These are phyloP conservation scores for Probosciger aterrimus DNA, from an alignment of 2,113 vertebrate genomes.

Conservation along the genomic window DNA sequence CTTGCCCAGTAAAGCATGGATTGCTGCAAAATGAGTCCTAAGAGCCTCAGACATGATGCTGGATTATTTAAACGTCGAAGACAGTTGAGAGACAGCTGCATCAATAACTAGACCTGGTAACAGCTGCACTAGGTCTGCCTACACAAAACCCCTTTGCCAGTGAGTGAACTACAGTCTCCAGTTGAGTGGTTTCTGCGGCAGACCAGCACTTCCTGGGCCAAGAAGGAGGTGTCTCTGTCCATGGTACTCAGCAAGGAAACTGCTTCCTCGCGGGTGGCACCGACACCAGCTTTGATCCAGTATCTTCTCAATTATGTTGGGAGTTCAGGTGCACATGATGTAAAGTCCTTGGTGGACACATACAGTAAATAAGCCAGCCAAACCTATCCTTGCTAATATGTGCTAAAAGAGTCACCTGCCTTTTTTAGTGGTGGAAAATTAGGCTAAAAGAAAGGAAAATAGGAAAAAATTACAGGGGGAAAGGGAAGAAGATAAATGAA, in stretches of 20 bases:
- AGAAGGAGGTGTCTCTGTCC: not conserved
- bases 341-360: not conserved
- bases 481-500: not conserved
- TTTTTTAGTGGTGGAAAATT: not conserved
- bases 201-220: too few species aligned
- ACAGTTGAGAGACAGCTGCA: not conserved
- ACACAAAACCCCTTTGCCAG: not conserved
- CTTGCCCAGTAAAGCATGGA: not conserved
- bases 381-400: not conserved
- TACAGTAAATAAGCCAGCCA: not conserved
- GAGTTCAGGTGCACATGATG: not conserved
- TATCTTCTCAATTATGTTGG: fast-evolving
- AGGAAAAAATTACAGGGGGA: not conserved
- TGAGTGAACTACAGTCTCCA: not conserved
- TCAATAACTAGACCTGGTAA: not conserved
- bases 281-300: fast-evolving
- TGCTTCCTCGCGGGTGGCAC: not conserved
- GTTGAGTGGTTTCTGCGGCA: not conserved
- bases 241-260: not conserved
- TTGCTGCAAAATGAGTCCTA: not conserved
- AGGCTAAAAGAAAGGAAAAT: not conserved
- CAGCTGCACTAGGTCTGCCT: not conserved
- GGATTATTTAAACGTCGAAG: not conserved
- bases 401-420: not conserved
- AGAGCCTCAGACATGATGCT: not conserved